These are phyloP conservation scores for Mechanitis messenoides DNA, from an alignment of 2,888 invertebrate species.

Conservation along the genomic window DNA sequence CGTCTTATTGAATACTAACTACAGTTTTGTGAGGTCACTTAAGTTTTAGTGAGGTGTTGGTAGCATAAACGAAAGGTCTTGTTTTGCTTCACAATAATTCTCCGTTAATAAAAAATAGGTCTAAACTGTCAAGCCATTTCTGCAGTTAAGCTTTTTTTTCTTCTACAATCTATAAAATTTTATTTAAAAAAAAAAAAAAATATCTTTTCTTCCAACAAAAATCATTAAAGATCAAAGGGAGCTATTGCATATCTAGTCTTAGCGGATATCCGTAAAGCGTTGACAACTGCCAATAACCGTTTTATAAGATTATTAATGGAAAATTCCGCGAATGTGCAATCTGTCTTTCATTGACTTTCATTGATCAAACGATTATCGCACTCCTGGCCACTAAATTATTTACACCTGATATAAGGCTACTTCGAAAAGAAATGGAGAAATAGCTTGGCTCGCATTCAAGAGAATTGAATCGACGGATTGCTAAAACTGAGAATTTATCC, in stretches of 20 bases:
- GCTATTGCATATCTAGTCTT: background rate
- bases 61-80: too few species aligned
- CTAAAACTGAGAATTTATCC: conserved; percentile 6
- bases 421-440: conserved; percentile 11
- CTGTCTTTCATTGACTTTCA: conserved; percentile 51
- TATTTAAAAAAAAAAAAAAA: too few species aligned
- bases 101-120: too few species aligned
- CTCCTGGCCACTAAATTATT: conserved; percentile 38
- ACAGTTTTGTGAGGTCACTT: background rate
- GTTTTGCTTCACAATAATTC: too few species aligned
- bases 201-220: too few species aligned
- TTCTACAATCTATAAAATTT: too few species aligned
- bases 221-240: too few species aligned
- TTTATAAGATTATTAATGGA: conserved; percentile 50
- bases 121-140: too few species aligned
- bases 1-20: conserved; percentile 17
- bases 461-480: background rate
- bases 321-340: conserved; percentile 51
- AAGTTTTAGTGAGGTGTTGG: too few species aligned
- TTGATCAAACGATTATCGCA: conserved; percentile 63
- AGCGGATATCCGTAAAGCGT: conserved; percentile 47
- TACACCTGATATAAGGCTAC: conserved; percentile 34
- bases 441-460: background rate
- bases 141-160: too few species aligned
- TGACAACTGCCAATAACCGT: conserved; percentile 49